Base-by-base conservation (phyloP, 1,140 invertebrate species). In the Caenorhabditis brenneri region DNA sequence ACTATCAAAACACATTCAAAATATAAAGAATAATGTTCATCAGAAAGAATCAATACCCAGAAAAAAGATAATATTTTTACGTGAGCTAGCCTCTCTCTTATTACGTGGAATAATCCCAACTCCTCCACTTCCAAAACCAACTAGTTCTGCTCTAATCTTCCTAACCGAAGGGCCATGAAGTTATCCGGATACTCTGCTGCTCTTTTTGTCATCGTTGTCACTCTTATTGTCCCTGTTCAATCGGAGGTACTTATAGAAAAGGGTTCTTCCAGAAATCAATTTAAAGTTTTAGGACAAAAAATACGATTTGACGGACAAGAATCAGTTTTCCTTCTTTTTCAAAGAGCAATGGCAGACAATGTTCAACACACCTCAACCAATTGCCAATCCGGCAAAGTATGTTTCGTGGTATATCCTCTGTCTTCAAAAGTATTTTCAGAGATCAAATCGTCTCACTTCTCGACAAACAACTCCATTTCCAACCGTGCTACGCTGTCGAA, bases 351-450 rank as follows among this genome's bases (percentile, higher is more conserved):
- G 65, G 65, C 6, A 42, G n/a, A 42, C 65, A 9, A 39, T 74
- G 22, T 74, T 74, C 36, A 74, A 74, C n/a, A 74, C 65, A 12
- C 65, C 65, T 22, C 65, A 74, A 31, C 65, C 65, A 24, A 29
- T 74, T 74, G 65, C 65, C 36, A 42, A 74, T 46, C 65, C 33
- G 24, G 65, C 65, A 42, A 42, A 42, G 65, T 74, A 27, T 19
- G n/a, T n/a, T n/a, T n/a, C n/a, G n/a, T n/a, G n/a, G n/a, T n/a
- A n/a, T n/a, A n/a, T n/a, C n/a, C n/a, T n/a, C n/a, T n/a, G n/a
- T n/a, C n/a, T n/a, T n/a, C n/a, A 16, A 36, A n/a, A n/a, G n/a
- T n/a, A n/a, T n/a, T 31, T 74, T n/a, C 36, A 74, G 65, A 46
- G 36, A 46, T 4, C 22, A 46, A 2, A 74, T 74, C 10, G 36